A percentile compares a stretch with the other conserved stretches of the same genome.
phyloP scores from a whole-genome alignment of 2,797 vertebrate species.

The Macropus fuliginosus region DNA sequence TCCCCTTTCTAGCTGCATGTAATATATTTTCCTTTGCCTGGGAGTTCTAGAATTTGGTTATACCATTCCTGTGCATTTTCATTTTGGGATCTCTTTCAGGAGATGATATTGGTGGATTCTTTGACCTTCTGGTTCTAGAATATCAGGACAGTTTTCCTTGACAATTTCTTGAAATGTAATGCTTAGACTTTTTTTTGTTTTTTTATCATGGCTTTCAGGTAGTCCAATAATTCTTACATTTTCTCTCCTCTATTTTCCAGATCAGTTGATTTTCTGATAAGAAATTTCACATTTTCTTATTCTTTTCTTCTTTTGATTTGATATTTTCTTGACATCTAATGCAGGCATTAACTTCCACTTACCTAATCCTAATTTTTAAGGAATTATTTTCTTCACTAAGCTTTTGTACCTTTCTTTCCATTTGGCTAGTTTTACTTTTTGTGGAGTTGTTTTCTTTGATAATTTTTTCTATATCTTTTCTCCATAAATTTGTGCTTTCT shows the following conservation, averaged over 20 bases:
- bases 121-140: neutral
- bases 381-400: neutral
- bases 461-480: neutral
- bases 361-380: neutral
- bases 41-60: neutral
- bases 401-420: neutral
- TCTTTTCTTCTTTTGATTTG: neutral
- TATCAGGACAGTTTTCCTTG: neutral
- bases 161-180: neutral
- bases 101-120: neutral
- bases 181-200: neutral
- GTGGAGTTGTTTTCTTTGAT: neutral
- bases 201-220: neutral
- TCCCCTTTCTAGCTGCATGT: neutral
- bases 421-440: neutral
- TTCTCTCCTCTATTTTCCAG: neutral
- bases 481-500: neutral
- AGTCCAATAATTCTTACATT: neutral
- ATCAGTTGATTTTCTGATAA: neutral
- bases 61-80: neutral
- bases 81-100: neutral
- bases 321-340: neutral
- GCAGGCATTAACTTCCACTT: neutral
- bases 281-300: neutral
- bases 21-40: neutral